Percentiles rank a stretch among this genome's conserved stretches.
phyloP scores from a whole-genome alignment of 2,888 invertebrate genomes.

The Nymphalis polychloros region DNA sequence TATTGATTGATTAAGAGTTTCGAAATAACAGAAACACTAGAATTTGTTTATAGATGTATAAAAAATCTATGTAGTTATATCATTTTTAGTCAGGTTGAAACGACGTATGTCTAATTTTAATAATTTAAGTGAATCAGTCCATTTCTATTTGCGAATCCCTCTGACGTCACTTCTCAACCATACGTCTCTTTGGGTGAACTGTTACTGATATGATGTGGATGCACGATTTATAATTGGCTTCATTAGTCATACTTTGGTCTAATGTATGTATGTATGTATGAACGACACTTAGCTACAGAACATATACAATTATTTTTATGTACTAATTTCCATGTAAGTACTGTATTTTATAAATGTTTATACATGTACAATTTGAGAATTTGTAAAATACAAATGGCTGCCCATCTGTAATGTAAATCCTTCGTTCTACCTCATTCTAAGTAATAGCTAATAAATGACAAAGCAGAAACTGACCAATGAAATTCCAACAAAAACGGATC shows the following conservation, averaged over 20 bases:
- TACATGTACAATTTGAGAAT: no score
- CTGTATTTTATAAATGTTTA: no score
- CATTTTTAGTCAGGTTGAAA: no score
- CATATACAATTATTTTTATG: not conserved
- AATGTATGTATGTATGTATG: not conserved
- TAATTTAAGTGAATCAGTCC: constrained; percentile 17
- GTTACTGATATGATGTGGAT: constrained; percentile 20
- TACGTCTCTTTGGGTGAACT: constrained; percentile 22
- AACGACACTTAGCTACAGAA: not conserved
- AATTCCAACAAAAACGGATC: constrained; percentile 10
- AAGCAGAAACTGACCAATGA: constrained; percentile 1
- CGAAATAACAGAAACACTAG: no score
- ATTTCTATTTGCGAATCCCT: constrained; percentile 24
- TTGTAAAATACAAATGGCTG: no score
- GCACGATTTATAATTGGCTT: constrained; percentile 26
- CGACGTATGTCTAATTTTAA: not conserved
- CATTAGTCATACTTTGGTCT: constrained; percentile 25
- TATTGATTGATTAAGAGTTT: no score
- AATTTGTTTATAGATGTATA: not conserved
- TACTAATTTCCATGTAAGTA: no score
- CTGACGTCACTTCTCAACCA: constrained; percentile 18
- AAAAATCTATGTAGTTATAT: not conserved
- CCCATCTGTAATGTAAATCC: no score
- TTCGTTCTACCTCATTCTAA: not conserved
- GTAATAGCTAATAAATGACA: constrained; percentile 5